Percentiles rank a stretch among this genome's conserved stretches.
These are phyloP conservation scores for Lithodes maja DNA, from an alignment of 2,888 invertebrate species.

Conservation along the genomic window DNA sequence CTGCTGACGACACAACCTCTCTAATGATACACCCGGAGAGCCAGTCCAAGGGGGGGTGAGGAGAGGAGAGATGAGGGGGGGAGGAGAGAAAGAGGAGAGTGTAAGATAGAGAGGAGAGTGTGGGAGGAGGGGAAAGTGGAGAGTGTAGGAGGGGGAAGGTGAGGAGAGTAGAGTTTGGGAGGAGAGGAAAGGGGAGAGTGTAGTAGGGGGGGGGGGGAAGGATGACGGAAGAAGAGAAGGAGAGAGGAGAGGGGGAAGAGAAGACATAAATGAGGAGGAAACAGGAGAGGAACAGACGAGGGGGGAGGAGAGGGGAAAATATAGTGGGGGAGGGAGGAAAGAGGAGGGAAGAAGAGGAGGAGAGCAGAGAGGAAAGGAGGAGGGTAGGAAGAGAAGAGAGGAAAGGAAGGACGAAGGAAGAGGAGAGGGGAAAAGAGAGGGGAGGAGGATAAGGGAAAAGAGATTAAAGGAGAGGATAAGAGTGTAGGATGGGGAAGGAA, in stretches of 20 bases:
- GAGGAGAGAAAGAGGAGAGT: background rate
- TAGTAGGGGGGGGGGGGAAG: background rate
- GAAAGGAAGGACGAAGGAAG: background rate
- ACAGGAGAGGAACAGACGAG: background rate
- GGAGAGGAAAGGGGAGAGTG: background rate
- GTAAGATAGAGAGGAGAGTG: background rate
- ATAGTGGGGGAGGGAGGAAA: background rate
- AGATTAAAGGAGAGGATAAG: too few relatives aligned
- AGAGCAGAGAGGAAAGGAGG: background rate
- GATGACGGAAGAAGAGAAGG: background rate
- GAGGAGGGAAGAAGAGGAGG: background rate
- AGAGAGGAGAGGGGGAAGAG: background rate
- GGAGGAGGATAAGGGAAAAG: background rate
- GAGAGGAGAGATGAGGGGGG: constrained; percentile 1
- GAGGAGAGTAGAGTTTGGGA: background rate
- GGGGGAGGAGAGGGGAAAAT: constrained; percentile 7
- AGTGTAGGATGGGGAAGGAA: background rate
- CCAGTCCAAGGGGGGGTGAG: background rate
- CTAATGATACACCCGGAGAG: background rate
- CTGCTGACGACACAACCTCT: background rate
- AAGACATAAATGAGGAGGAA: background rate
- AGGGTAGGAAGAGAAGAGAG: background rate
- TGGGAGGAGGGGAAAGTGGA: background rate
- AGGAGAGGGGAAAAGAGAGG: background rate
- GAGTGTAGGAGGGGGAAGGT: background rate